Evolutionary conservation across 2,797 vertebrate species (phyloP).

Genomic region (Myotis pilosus): DNA sequence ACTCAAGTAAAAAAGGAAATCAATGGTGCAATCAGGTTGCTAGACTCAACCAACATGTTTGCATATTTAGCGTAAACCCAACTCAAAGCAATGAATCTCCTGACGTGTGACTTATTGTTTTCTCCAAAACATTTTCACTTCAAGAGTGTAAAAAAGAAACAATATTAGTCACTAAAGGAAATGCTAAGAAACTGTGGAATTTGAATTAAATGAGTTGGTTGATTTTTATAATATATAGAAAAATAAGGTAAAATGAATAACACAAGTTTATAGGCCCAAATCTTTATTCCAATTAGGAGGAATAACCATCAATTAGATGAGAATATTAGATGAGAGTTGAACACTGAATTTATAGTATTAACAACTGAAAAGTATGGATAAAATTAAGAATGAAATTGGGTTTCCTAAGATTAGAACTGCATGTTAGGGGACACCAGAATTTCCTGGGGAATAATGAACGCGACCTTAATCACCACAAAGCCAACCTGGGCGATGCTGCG

Average conservation of each 20-base stretch:
- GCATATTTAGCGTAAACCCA: neutral
- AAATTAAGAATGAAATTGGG: conserved; percentile 25
- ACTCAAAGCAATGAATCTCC: neutral
- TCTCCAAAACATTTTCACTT: conserved; percentile 24
- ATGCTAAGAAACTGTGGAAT: neutral
- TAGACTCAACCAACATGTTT: neutral
- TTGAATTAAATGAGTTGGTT: neutral
- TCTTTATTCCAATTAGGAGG: neutral
- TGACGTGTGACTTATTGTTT: conserved; percentile 13
- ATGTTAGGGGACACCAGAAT: conserved; percentile 5
- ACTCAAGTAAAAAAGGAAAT: neutral
- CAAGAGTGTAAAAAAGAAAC: neutral
- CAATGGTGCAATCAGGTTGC: neutral
- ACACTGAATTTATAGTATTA: neutral
- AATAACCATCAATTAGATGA: neutral
- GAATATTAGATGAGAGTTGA: neutral
- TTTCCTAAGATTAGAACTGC: conserved; percentile 34
- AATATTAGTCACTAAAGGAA: neutral
- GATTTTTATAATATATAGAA: neutral
- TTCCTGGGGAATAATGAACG: conserved; percentile 5
- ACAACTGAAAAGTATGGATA: neutral
- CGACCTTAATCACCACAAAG: neutral
- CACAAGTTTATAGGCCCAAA: neutral
- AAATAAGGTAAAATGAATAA: neutral
- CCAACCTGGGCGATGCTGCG: neutral